phyloP scores from a whole-genome alignment of 2,888 invertebrate species.

The Ectemnius lituratus region DNA sequence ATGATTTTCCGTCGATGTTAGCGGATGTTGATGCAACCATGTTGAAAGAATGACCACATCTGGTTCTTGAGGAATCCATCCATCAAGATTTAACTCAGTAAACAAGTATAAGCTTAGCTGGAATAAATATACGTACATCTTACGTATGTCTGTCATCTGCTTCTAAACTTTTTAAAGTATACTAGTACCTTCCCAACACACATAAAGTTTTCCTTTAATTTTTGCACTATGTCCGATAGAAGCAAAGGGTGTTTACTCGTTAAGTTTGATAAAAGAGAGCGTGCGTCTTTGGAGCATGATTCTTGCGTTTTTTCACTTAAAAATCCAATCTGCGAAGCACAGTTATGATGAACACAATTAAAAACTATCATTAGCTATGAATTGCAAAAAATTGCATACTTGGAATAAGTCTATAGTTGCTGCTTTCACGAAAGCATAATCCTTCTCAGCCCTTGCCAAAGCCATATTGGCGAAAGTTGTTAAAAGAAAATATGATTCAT shows the following conservation, averaged over 20 bases:
- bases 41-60: slow-evolving; percentile 83
- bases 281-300: slow-evolving; percentile 85
- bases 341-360: not conserved
- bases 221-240: slow-evolving; percentile 83
- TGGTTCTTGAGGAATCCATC: slow-evolving; percentile 84
- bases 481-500: slow-evolving; percentile 87
- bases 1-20: slow-evolving; percentile 82
- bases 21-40: slow-evolving; percentile 83
- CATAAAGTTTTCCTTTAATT: slow-evolving; percentile 81
- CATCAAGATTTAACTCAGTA: slow-evolving; percentile 84
- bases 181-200: slow-evolving; percentile 80
- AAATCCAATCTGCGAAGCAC: slow-evolving; percentile 84
- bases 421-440: slow-evolving; percentile 83
- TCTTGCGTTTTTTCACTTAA: slow-evolving; percentile 85
- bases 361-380: not conserved
- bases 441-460: slow-evolving; percentile 81
- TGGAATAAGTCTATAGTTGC: slow-evolving; percentile 85
- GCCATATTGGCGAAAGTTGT: slow-evolving; percentile 91
- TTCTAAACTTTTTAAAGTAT: slow-evolving; percentile 6
- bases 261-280: slow-evolving; percentile 85
- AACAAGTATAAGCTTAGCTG: slow-evolving; percentile 84
- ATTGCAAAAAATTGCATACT: slow-evolving; percentile 75
- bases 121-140: slow-evolving; percentile 46
- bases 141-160: not conserved
- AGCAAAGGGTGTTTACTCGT: slow-evolving; percentile 85